Evolutionary conservation across 1,140 invertebrate genomes (phyloP).

Genomic region (Trichogramma pretiosum): DNA sequence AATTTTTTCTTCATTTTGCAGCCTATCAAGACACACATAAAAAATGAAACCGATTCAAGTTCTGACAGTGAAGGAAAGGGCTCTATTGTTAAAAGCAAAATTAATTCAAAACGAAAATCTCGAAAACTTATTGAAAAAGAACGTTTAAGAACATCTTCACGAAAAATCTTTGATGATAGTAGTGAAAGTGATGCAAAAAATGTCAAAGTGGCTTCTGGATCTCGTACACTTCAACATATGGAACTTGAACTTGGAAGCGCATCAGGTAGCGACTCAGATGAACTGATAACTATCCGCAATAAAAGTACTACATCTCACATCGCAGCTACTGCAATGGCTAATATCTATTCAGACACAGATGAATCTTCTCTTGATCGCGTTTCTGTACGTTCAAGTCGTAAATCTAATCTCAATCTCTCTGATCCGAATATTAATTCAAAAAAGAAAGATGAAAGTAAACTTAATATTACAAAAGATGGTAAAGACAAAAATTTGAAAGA

Average conservation of each 20-base stretch:
- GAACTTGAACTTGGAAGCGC: constrained; percentile 51
- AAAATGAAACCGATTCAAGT: constrained; percentile 33
- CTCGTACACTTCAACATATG: constrained; percentile 57
- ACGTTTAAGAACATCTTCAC: constrained; percentile 22
- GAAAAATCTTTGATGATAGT: constrained; percentile 26
- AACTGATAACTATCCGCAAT: constrained; percentile 54
- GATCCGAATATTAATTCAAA: constrained; percentile 21
- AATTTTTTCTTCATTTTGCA: constrained; percentile 10
- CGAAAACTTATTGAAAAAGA: constrained; percentile 34
- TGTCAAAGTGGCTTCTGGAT: constrained; percentile 35
- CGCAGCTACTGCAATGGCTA: constrained; percentile 38
- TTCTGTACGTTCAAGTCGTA: constrained; percentile 16
- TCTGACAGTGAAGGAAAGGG: constrained; percentile 34
- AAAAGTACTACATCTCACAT: constrained; percentile 30
- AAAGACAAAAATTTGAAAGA: constrained; percentile 7
- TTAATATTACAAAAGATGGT: constrained; percentile 17
- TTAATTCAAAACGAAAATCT: constrained; percentile 26
- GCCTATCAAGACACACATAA: constrained; percentile 1
- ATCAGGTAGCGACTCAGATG: constrained; percentile 67
- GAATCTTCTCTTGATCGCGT: constrained; percentile 57
- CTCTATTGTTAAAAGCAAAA: constrained; percentile 7
- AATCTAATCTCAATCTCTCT: background rate
- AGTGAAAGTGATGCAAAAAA: constrained; percentile 32
- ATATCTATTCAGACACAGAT: constrained; percentile 69
- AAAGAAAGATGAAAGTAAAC: constrained; percentile 26